Conservation (phyloP, 2,888 invertebrate genomes). For the Oscheius sp. region DNA sequence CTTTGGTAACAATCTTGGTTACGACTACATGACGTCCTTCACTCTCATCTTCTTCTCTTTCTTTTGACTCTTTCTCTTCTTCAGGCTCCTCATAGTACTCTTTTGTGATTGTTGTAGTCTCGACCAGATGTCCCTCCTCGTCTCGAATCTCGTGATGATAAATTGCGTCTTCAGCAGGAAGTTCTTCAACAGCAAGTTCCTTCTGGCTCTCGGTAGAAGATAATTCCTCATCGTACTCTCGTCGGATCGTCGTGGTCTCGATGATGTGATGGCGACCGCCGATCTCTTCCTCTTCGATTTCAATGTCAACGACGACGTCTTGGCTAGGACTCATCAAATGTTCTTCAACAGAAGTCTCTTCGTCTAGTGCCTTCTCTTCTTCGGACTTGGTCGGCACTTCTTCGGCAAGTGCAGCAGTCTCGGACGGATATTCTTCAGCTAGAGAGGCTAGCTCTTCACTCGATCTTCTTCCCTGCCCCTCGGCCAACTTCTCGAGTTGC, state of each 20-base stretch:
- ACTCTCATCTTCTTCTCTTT: neutral
- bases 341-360: neutral
- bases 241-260: slow-evolving; percentile 22
- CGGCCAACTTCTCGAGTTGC: no score
- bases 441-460: no score
- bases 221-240: slow-evolving; percentile 1
- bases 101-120: slow-evolving; percentile 18
- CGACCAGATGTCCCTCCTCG: slow-evolving; percentile 5
- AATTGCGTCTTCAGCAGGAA: neutral
- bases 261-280: slow-evolving; percentile 23
- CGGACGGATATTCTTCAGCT: neutral
- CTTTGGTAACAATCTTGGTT: neutral
- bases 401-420: neutral
- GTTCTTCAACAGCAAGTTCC: neutral
- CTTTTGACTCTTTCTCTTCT: slow-evolving; percentile 14
- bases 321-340: no score
- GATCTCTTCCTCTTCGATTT: neutral
- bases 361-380: neutral
- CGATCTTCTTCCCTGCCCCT: no score
- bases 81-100: neutral
- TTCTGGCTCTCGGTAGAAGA: neutral
- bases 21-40: neutral
- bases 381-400: neutral
- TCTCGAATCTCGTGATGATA: slow-evolving; percentile 2
- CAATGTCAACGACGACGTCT: neutral